Conservation (phyloP, 2,888 invertebrate species). For the Caenorhabditis uteleia region DNA sequence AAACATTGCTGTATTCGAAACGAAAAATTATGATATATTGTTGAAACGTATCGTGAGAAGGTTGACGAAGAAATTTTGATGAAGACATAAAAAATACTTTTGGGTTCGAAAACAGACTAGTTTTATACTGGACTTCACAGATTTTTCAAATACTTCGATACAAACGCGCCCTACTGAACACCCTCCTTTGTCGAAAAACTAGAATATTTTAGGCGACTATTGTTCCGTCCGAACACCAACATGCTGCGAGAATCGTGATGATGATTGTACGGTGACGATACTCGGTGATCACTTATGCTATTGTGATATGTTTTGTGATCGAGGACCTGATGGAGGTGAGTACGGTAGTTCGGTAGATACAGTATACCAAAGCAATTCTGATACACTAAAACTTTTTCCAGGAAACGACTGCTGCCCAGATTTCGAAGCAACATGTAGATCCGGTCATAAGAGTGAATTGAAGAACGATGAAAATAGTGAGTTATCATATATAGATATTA, state of each 20-base stretch:
- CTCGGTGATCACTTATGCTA: slow-evolving; percentile 84
- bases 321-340: slow-evolving; percentile 47
- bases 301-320: slow-evolving; percentile 77
- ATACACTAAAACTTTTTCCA: slow-evolving; percentile 31
- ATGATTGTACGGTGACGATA: slow-evolving; percentile 82
- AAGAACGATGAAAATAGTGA: background rate
- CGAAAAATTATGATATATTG: too few species aligned
- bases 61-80: too few species aligned
- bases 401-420: slow-evolving; percentile 91
- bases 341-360: background rate
- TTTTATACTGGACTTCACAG: too few species aligned
- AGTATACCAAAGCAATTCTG: background rate
- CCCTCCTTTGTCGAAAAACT: too few species aligned
- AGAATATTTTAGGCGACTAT: slow-evolving; percentile 59
- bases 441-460: slow-evolving; percentile 1
- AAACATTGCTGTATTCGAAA: too few species aligned
- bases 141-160: too few species aligned
- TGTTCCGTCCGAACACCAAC: slow-evolving; percentile 58
- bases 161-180: too few species aligned
- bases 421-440: slow-evolving; percentile 79
- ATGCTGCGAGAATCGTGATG: slow-evolving; percentile 82
- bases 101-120: too few species aligned
- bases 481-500: background rate
- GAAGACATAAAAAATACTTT: too few species aligned
- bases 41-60: too few species aligned